Base-by-base conservation (phyloP, 2,113 vertebrate species). In the Burhinus bistriatus region DNA sequence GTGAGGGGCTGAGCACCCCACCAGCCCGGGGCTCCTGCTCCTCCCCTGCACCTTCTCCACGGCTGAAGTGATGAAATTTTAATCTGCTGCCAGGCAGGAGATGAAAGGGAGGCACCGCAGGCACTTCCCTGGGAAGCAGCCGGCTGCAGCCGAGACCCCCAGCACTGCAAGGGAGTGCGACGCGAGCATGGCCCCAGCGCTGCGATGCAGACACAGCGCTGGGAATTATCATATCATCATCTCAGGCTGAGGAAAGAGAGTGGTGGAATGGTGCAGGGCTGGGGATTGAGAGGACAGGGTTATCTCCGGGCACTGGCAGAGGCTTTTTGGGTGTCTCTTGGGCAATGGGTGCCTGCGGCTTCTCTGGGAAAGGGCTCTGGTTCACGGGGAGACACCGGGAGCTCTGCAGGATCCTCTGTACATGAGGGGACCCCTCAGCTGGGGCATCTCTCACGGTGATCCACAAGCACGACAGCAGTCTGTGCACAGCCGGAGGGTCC, bases 81-180 rank as follows among this genome's bases (percentile, higher is more conserved):
- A 83, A 93, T 83, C 52, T 68, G 75, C 90, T 92, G 85, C 85
- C 90, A 83, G 95, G 85, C 85, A 61, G 82, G 55, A 89, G 94
- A 92, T 47, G 90, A 72, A 83, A 83, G 66, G 90, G 42, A 90
- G 42, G 90, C 66, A 42, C 55, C 9, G 13, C 9, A n/a, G 87
- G 87, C 34, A 2, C 55, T 77, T 87, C 78, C 62, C 49, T 0
- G 47, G 76, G 82, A 32, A 71, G 78, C 70, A 77, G 88, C 29
- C 3, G 5, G 58, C 45, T 36, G 73, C 62, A 30, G 62, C 44
- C 18, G 1, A 18, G 86, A 1, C 0, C 40, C 32, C 68, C 2
- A 5, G 62, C 57, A 25, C 51, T 5, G 11, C 5, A 6, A 12
- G 6, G 93, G 69, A 69, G 11, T 21, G 19, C 6, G 11, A 40